A percentile compares a stretch with the other conserved stretches of the same genome.
Conservation (phyloP, 2,888 invertebrate genomes). For the Epinotia ramella region DNA sequence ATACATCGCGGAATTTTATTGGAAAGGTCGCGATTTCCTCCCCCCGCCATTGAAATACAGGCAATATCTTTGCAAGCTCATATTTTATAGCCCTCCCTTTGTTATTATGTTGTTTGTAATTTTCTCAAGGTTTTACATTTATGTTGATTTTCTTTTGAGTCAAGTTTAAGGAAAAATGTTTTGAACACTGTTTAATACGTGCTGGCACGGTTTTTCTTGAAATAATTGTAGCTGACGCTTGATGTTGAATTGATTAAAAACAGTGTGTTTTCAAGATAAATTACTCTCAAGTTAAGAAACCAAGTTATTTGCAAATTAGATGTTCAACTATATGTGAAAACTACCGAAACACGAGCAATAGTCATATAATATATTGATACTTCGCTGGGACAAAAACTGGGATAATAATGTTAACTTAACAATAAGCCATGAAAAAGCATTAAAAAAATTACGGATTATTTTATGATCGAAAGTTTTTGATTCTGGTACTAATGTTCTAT, state of each 20-base stretch:
- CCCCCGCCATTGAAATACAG: conserved; percentile 41
- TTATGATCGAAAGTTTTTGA: too few species aligned
- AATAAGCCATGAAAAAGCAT: not conserved
- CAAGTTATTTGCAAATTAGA: not conserved
- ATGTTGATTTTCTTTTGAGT: conserved; percentile 42
- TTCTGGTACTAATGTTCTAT: too few species aligned
- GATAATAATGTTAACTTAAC: not conserved
- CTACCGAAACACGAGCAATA: not conserved
- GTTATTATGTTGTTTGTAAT: conserved; percentile 46
- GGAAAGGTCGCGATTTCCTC: conserved; percentile 65
- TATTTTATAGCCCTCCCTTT: conserved; percentile 44
- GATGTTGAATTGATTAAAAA: not conserved
- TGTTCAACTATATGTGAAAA: not conserved
- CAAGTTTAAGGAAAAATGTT: conserved; percentile 29
- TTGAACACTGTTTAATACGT: conserved; percentile 29
- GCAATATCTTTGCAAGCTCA: conserved; percentile 43
- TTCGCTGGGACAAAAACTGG: not conserved
- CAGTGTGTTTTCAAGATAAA: not conserved
- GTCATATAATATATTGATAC: not conserved
- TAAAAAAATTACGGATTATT: not conserved
- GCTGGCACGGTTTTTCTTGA: conserved; percentile 4
- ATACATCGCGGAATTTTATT: conserved; percentile 71
- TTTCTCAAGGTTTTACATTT: conserved; percentile 41
- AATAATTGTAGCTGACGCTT: not conserved
- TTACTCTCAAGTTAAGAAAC: too few species aligned